Conservation (phyloP, 1,140 invertebrate species). For the Neotoxoptera formosana region DNA sequence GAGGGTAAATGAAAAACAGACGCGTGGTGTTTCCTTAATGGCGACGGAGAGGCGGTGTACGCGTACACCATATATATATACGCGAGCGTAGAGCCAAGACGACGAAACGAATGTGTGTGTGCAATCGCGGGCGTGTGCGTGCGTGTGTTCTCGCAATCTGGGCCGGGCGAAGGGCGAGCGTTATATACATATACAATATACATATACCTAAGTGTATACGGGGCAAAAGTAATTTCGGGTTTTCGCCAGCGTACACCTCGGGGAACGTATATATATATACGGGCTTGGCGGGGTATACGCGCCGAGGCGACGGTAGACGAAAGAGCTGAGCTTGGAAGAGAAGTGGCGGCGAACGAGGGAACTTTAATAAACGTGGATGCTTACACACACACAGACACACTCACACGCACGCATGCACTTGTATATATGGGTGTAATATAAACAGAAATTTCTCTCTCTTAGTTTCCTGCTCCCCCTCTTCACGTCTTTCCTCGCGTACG, state of each 20-base stretch:
- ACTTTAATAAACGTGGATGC: constrained; percentile 52
- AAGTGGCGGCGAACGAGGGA: not conserved
- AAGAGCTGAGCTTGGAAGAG: constrained; percentile 36
- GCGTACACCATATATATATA: not conserved
- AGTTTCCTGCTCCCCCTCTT: too few species aligned
- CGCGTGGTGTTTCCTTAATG: constrained; percentile 17
- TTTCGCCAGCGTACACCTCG: constrained; percentile 28
- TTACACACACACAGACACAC: constrained; percentile 22
- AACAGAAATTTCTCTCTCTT: constrained; percentile 36
- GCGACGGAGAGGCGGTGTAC: not conserved
- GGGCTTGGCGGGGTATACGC: not conserved
- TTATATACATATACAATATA: not conserved
- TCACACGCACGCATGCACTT: not conserved
- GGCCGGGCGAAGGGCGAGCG: not conserved
- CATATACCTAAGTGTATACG: not conserved
- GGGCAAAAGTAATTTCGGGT: constrained; percentile 51
- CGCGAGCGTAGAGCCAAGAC: not conserved
- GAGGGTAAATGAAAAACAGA: constrained; percentile 36
- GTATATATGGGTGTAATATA: constrained; percentile 12
- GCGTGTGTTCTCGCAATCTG: not conserved
- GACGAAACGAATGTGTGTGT: not conserved
- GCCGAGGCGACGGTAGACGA: not conserved
- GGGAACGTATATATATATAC: not conserved
- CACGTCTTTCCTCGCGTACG: not conserved
- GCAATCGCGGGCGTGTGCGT: not conserved